Evolutionary conservation across 2,797 vertebrate genomes (phyloP).

Genomic region (Sebastes alutus): DNA sequence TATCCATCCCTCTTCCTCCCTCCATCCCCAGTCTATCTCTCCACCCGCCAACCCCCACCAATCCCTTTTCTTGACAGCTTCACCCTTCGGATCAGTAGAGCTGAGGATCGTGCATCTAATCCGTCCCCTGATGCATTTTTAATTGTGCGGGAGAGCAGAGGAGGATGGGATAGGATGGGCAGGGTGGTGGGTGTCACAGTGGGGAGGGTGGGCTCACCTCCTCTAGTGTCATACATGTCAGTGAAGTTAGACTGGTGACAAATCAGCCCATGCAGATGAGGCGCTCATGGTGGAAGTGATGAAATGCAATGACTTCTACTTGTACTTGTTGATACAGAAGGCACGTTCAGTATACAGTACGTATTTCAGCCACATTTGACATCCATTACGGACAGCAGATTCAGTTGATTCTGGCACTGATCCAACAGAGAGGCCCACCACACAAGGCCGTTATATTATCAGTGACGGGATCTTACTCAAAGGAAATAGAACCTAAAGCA

Average conservation of each 20-base stretch:
- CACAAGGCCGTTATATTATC: neutral
- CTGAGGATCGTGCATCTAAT: constrained; percentile 78
- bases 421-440: neutral
- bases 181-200: constrained; percentile 37
- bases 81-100: constrained; percentile 79
- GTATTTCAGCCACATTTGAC: neutral
- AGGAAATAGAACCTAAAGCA: neutral
- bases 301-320: neutral
- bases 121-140: constrained; percentile 83
- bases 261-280: constrained; percentile 49
- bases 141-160: constrained; percentile 73
- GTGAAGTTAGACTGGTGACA: constrained; percentile 29
- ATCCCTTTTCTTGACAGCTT: constrained; percentile 82
- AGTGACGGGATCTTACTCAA: neutral
- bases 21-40: constrained; percentile 37
- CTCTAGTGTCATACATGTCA: constrained; percentile 8
- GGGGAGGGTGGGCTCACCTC: constrained; percentile 24
- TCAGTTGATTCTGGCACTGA: neutral
- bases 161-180: constrained; percentile 23
- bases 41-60: neutral
- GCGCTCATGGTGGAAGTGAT: constrained; percentile 4
- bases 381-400: neutral
- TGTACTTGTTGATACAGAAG: neutral
- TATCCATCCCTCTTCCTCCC: constrained; percentile 41
- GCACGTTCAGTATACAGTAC: neutral